Base-by-base conservation (phyloP, 1,140 invertebrate species). In the Cryptotermes secundus region DNA sequence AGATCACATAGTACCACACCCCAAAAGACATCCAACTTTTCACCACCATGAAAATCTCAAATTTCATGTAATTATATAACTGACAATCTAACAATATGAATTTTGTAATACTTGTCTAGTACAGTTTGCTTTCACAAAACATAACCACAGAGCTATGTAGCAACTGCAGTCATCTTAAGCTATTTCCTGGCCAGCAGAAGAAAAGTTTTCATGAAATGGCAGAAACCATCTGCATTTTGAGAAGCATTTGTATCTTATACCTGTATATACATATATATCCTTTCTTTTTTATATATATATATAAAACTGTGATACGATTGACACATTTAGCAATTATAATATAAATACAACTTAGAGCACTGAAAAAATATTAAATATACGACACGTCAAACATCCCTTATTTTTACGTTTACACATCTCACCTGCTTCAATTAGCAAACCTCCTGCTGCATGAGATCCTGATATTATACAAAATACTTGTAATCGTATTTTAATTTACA, bases 31-130 rank as follows among this genome's bases (percentile, higher is more conserved):
- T 42, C 2, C 16, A 42, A 42, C 9, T 42, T 42, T 42, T 42
- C 38, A 42, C 38, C 38, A 42, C 16, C 0, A 42, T 14, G 9
- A 9, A 59, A 59, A 59, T 6, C 26, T 22, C 22, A 26, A n/a
- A 59, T n/a, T 22, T 59, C 26, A 24, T 24, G 7, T 19, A 59
- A 3, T 4, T 59, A 59, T 24, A 22, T 59, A 26, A n/a, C n/a
- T n/a, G n/a, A n/a, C n/a, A n/a, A n/a, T 59, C 14, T 72, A 31
- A 72, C 26, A 7, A 72, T 31, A 72, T n/a, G 7, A 72, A 72
- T 72, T 72, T 14, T 72, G 26, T 72, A 72, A 72, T 72, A 72
- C 59, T 72, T 72, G 59, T 72, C 59, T 72, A 72, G 59, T n/a
- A 31, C 6, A 72, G 7, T 72, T 72, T 6, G 53, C 53, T 72